phyloP scores from a whole-genome alignment of 2,113 vertebrate genomes.

The Myotis lucifugus region DNA sequence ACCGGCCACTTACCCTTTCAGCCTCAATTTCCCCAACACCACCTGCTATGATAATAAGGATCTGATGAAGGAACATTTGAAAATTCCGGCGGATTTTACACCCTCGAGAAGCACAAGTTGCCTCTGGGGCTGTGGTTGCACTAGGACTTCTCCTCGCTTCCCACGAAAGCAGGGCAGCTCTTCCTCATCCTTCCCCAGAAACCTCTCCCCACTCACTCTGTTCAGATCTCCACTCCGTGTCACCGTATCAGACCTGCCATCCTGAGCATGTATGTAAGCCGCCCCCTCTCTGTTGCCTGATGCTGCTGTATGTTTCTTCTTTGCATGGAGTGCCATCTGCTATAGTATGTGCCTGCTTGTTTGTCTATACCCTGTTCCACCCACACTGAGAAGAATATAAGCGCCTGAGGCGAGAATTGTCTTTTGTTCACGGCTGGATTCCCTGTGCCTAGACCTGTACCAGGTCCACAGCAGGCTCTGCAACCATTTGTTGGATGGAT shows the following conservation, averaged over 20 bases:
- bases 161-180: not conserved
- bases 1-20: not conserved
- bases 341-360: too few species aligned
- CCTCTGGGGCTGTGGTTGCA: not conserved
- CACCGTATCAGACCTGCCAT: rapidly evolving
- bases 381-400: not conserved
- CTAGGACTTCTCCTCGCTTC: not conserved
- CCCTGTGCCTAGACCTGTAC: not conserved
- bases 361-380: not conserved
- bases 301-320: not conserved
- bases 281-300: not conserved
- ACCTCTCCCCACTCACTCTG: rapidly evolving
- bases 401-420: not conserved
- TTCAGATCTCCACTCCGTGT: not conserved
- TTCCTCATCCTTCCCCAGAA: not conserved
- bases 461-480: not conserved
- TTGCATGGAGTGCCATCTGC: not conserved
- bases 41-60: not conserved
- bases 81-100: not conserved
- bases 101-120: not conserved
- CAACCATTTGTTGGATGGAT: too few species aligned
- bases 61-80: not conserved
- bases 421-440: not conserved
- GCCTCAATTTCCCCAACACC: not conserved
- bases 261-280: too few species aligned